Base-by-base conservation (phyloP, 2,797 vertebrate genomes). In the Diplodus puntazzo region DNA sequence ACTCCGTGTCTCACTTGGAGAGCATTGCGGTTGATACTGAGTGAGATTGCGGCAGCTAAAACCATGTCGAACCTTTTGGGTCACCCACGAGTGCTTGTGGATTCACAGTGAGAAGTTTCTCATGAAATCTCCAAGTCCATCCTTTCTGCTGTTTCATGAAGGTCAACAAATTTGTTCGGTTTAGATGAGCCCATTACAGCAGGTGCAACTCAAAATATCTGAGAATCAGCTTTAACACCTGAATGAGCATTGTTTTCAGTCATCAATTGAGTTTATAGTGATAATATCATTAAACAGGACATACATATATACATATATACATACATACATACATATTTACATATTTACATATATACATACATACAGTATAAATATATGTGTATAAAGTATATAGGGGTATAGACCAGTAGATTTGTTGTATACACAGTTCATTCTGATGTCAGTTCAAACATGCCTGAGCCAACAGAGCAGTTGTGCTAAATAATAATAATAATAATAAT, bases 121-220 rank as follows among this genome's bases (percentile, higher is more conserved):
- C 76, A 72, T 79, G 82, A 85, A 50, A 87, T 89, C 77, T 75
- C 49, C 16, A 12, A 64, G 70, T 82, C 80, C n/a, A 82, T 88
- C 78, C 79, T 25, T 57, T 9, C 16, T 69, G 43, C 23, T 75
- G 49, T 75, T 49, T 68, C 10, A 54, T 46, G 16, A 63, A 59
- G 57, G 55, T 73, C 68, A 82, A 66, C 50, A 67, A 55, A 27
- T 34, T 11, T 23, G 49, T 55, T 23, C 54, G 66, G 52, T 80
- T 62, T 9, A 72, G 11, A 73, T 4, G 34, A 21, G 21, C 46
- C 27, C 43, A 13, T 5, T n/a, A 17, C 8, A 49, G 49, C 20
- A 77, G 52, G 43, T 83, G 50, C n/a, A 23, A 30, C 1, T 52
- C 21, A 3, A 8, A 58, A 0, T 3, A 43, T 6, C 5, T 23